Evolutionary conservation across 2,888 invertebrate genomes (phyloP).

Genomic region (Drosophila barbarae): DNA sequence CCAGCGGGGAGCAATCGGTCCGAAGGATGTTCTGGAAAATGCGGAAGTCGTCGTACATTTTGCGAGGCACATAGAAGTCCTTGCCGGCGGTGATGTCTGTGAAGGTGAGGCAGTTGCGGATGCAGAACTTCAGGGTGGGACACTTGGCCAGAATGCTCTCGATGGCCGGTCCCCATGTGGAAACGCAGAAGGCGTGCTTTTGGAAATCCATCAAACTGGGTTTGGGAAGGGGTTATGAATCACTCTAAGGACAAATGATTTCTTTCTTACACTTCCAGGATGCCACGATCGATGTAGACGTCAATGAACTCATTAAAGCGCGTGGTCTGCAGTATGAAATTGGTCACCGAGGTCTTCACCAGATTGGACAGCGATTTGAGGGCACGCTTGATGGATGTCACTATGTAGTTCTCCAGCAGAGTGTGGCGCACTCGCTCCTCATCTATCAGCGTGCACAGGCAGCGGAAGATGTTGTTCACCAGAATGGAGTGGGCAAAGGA

Average conservation of each 20-base stretch:
- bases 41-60: constrained; percentile 68
- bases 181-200: constrained; percentile 78
- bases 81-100: constrained; percentile 82
- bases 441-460: constrained; percentile 69
- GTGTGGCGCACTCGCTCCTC: constrained; percentile 57
- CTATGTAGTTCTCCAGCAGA: constrained; percentile 55
- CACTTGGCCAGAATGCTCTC: constrained; percentile 83
- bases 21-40: constrained; percentile 64
- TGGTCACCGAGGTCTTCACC: constrained; percentile 74
- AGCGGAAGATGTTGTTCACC: constrained; percentile 73
- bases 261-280: constrained; percentile 70
- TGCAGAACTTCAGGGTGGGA: constrained; percentile 84
- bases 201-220: constrained; percentile 69
- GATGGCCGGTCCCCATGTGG: constrained; percentile 83
- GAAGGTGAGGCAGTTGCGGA: constrained; percentile 83
- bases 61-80: constrained; percentile 74
- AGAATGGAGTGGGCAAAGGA: constrained; percentile 68
- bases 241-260: too few relatives aligned
- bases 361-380: constrained; percentile 69
- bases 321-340: constrained; percentile 76
- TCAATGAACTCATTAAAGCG: constrained; percentile 66
- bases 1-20: constrained; percentile 73
- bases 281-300: constrained; percentile 69
- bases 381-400: constrained; percentile 68
- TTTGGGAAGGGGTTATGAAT: background rate